Evolutionary conservation across 1,140 invertebrate genomes (phyloP), one percentile per base, ranked within the genome.

Genomic region (Elysia chlorotica): DNA sequence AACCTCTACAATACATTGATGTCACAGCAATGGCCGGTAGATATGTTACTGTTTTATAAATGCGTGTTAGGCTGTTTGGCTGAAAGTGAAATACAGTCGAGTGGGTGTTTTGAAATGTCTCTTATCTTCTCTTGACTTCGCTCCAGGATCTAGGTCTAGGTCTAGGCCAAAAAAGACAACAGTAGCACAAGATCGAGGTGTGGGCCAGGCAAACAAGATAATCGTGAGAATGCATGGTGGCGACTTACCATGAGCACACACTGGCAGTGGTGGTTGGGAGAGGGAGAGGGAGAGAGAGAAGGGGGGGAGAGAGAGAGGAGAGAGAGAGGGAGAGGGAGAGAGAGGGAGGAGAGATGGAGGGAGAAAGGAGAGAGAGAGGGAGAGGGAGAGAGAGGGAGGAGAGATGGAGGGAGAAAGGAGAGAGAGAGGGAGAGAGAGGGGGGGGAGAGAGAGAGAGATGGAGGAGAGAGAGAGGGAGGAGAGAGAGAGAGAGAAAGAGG

Each of bases 311-410:
- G 41, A 14, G 10, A n/a, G 41, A 48, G 41, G 41, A 48, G 41
- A 48, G 41, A 48, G 41, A 65, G 71, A 37, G 23, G 71, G 70
- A 31, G 56, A 38, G 23, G 38, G 59, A 35, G 38, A 57, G 25
- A 67, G 56, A 25, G 37, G 30, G 54, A 30, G 23, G 19, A 21
- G n/a, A 62, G 37, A 25, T 25, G 61, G 31, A 31, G 23, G 23
- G 30, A 63, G 59, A 57, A 35, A 36, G 33, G 61, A 63, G 28
- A 14, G 31, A 63, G 21, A 33, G 31, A 4, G 31, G 35, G 6
- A 5, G 31, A 21, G 33, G 35, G 21, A 4, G 33, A 63, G 31
- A 5, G 35, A 33, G 61, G 10, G 28, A 63, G 61, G 21, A 21
- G 33, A 2, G 35, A 33, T n/a, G 28, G 33, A 33, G 35, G 28